Conservation (phyloP, 1,140 invertebrate genomes). For the Apocrypta bakeri region DNA sequence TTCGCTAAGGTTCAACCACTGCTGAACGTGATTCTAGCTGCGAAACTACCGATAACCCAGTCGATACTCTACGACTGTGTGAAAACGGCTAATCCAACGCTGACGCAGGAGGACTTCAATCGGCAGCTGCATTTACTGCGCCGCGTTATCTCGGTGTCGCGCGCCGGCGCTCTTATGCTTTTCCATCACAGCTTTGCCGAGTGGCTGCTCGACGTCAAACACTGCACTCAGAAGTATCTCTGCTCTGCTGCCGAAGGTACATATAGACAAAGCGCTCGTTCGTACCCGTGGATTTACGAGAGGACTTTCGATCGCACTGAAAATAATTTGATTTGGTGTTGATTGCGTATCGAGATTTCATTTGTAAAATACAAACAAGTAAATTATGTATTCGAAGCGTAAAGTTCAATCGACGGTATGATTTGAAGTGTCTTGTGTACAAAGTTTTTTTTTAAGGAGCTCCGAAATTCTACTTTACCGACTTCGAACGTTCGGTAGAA, state of each 20-base stretch:
- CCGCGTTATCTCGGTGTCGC: slow-evolving; percentile 80
- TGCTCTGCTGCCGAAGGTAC: slow-evolving; percentile 84
- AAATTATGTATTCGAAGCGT: no score
- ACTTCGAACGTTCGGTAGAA: no score
- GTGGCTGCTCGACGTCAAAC: slow-evolving; percentile 96
- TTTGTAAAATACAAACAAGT: no score
- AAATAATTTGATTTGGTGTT: background rate
- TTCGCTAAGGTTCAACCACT: slow-evolving; percentile 90
- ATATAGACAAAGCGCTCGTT: background rate
- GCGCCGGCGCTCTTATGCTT: slow-evolving; percentile 81
- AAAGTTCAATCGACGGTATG: no score
- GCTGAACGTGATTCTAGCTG: slow-evolving; percentile 90
- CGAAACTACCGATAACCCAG: slow-evolving; percentile 87
- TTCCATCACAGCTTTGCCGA: slow-evolving; percentile 95
- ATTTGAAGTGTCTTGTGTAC: no score
- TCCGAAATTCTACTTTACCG: no score
- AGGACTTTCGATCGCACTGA: background rate
- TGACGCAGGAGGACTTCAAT: slow-evolving; percentile 90
- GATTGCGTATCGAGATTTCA: no score
- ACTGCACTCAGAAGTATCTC: slow-evolving; percentile 95
- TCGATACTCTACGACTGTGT: slow-evolving; percentile 88
- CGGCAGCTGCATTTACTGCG: slow-evolving; percentile 86
- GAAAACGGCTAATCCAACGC: slow-evolving; percentile 85
- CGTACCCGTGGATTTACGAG: background rate
- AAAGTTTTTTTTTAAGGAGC: no score